Evolutionary conservation across 1,140 invertebrate genomes (phyloP).

Genomic region (Lordiphosa mommai): DNA sequence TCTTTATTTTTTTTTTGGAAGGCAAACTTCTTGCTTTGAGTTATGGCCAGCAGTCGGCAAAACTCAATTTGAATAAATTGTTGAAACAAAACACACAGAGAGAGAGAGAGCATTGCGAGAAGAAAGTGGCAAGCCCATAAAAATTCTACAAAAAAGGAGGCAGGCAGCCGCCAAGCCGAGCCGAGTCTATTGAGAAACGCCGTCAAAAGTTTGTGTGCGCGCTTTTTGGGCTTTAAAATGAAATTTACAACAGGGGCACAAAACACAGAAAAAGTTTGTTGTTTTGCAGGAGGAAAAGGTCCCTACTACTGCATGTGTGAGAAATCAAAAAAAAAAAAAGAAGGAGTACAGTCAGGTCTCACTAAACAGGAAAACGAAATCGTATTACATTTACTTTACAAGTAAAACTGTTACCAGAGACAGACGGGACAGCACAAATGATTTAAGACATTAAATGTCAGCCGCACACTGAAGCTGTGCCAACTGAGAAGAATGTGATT

Average conservation of each 20-base stretch:
- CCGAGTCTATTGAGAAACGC: slow-evolving; percentile 7
- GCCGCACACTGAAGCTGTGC: no score
- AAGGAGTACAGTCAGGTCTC: slow-evolving; percentile 18
- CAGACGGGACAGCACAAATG: no score
- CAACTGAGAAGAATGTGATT: no score
- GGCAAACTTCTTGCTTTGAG: slow-evolving; percentile 51
- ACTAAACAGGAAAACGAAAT: not conserved
- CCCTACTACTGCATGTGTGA: not conserved
- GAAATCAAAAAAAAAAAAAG: slow-evolving; percentile 13
- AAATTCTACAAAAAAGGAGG: not conserved
- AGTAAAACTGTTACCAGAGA: no score
- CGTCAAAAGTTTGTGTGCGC: slow-evolving; percentile 10
- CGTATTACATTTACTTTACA: no score
- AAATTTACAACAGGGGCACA: slow-evolving; percentile 56
- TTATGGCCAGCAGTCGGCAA: slow-evolving; percentile 70
- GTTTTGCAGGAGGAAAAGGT: slow-evolving; percentile 4
- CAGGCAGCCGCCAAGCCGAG: slow-evolving; percentile 2
- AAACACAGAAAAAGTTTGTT: slow-evolving; percentile 29
- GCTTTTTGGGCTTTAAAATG: slow-evolving; percentile 48
- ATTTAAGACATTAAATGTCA: no score
- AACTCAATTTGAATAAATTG: slow-evolving; percentile 77
- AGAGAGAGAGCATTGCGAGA: not conserved
- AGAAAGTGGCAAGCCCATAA: not conserved
- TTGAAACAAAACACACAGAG: slow-evolving; percentile 50
- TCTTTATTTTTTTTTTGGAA: slow-evolving; percentile 17